Percentiles rank a stretch among this genome's conserved stretches.
These are phyloP conservation scores for Poeciliopsis turrubarensis DNA, from an alignment of 2,113 vertebrate genomes.

Conservation along the genomic window DNA sequence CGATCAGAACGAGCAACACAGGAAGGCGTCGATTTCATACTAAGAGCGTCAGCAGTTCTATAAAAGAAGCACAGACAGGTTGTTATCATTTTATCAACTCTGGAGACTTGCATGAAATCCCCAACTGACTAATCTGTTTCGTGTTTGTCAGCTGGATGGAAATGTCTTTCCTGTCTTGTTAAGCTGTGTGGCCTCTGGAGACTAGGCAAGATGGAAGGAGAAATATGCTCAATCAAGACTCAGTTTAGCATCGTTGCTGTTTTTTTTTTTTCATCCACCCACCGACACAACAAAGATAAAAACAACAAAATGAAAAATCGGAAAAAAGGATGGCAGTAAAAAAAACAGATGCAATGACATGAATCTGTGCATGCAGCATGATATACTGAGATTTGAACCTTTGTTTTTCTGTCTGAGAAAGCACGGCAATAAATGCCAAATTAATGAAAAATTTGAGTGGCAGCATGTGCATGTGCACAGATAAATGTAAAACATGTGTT, in stretches of 20 bases:
- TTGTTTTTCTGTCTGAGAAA: constrained; percentile 17
- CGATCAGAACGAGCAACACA: constrained; percentile 5
- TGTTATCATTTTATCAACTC: constrained; percentile 47
- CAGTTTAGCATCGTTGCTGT: constrained; percentile 25
- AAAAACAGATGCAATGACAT: constrained; percentile 9
- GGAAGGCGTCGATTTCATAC: constrained; percentile 9
- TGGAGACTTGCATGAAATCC: constrained; percentile 39
- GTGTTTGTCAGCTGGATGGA: constrained; percentile 50
- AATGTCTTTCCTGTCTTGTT: constrained; percentile 46
- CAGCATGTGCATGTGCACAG: not conserved
- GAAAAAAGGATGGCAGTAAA: not conserved
- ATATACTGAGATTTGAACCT: constrained; percentile 25
- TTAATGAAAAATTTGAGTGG: constrained; percentile 38
- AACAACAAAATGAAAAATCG: constrained; percentile 4
- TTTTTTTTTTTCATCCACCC: constrained; percentile 37
- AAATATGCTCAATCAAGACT: constrained; percentile 34
- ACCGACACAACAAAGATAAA: not conserved
- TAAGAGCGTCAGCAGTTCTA: constrained; percentile 25
- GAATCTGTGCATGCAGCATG: constrained; percentile 17
- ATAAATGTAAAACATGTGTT: constrained; percentile 15
- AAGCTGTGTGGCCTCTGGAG: constrained; percentile 47
- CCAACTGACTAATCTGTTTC: constrained; percentile 42
- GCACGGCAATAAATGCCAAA: not conserved
- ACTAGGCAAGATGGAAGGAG: constrained; percentile 10
- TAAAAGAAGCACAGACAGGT: constrained; percentile 9